Evolutionary conservation across 2,888 invertebrate species (phyloP), one percentile per base, ranked within the genome.

Genomic region (Lepidocyrtinus sp.): DNA sequence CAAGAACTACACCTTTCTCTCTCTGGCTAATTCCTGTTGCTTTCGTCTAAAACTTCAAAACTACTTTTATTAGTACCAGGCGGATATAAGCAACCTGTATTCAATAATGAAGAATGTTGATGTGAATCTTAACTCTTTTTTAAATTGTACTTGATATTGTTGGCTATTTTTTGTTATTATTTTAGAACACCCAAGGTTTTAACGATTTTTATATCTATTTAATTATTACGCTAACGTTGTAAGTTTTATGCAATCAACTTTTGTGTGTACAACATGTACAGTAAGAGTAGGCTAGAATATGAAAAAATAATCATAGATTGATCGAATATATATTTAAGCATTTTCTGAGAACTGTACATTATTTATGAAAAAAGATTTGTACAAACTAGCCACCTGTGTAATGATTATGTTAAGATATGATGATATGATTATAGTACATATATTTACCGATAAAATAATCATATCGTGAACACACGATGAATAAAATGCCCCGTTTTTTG

Each of bases 361-460:
- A 75, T 80, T 80, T 80, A 80, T 80, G 80, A 75, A 67, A 68
- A 79, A 78, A 75, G 22, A 59, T 80, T 68, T 80, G 80, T 80
- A 80, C 80, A 80, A 80, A 80, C 50, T 80, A 80, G 80, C 80
- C 75, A 80, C 74, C 71, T 75, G 80, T 80, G 22, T 59, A 59
- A 59, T n/a, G 19, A 59, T 72, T 71, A 75, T 62, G 68, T 59
- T 61, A 65, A 64, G 71, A 21, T 63, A 70, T 76, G 36, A 70
- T 55, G 67, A 36, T 36, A 74, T 64, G 26, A 59, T 15, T 50
- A 69, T 36, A 12, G 7, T 36, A 59, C 12, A 59, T 19, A 7
- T 21, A 59, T 70, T 70, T 9, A 75, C 62, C 55, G 55, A 36
- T 36, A 36, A 62, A 71, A 22, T 63, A 70, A 70, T 63, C 67